phyloP scores from a whole-genome alignment of 2,113 vertebrate genomes.

The Misgurnus anguillicaudatus region DNA sequence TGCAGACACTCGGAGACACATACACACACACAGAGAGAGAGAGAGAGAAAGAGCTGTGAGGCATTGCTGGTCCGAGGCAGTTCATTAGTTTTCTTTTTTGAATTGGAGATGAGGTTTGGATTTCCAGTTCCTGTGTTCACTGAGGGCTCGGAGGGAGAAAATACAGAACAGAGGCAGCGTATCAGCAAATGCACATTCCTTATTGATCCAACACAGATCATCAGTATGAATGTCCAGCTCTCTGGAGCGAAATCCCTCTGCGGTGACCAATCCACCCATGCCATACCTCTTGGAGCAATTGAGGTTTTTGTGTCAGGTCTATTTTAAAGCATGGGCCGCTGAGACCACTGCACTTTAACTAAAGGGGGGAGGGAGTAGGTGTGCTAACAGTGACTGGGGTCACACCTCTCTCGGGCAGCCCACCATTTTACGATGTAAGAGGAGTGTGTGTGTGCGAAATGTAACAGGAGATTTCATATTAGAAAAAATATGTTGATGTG shows the following conservation, averaged over 20 bases:
- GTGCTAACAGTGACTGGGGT: conserved; percentile 19
- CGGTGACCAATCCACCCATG: conserved; percentile 41
- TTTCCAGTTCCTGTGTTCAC: conserved; percentile 20
- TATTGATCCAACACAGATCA: conserved; percentile 48
- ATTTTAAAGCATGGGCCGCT: conserved; percentile 80
- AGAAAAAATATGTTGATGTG: too few species aligned
- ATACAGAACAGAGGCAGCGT: conserved; percentile 27
- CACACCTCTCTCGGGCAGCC: conserved; percentile 4
- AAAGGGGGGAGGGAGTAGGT: conserved; percentile 26
- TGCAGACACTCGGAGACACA: not conserved
- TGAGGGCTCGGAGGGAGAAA: conserved; percentile 36
- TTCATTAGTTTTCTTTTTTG: conserved; percentile 47
- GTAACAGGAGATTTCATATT: conserved; percentile 36
- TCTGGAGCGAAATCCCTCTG: not conserved
- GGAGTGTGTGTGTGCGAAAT: conserved; percentile 58
- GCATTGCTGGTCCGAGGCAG: conserved; percentile 8
- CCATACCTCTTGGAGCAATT: conserved; percentile 59
- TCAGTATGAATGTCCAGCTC: conserved; percentile 19
- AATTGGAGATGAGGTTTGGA: conserved; percentile 41
- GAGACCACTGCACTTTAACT: conserved; percentile 74
- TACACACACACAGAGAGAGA: not conserved
- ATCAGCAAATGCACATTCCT: conserved; percentile 35
- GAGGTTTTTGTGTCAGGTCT: conserved; percentile 81
- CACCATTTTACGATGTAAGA: conserved; percentile 41
- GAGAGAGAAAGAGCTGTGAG: not conserved